Percentiles rank a stretch among this genome's conserved stretches.
These are phyloP conservation scores for Hypanus sabinus DNA, from an alignment of 2,113 vertebrate species.

Conservation along the genomic window DNA sequence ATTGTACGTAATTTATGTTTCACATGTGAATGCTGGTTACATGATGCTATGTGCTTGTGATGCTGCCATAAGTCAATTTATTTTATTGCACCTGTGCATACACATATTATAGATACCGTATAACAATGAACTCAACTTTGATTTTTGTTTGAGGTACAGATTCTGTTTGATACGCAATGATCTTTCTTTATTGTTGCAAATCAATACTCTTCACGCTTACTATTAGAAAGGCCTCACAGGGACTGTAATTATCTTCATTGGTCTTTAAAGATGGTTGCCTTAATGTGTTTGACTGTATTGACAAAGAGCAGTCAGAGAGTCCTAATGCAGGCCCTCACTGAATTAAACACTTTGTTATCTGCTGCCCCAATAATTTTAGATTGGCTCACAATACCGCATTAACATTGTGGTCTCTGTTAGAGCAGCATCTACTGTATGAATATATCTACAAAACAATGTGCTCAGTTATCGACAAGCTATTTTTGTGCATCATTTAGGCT, in stretches of 20 bases:
- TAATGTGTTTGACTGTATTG: too few relatives aligned
- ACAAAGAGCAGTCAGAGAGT: not conserved
- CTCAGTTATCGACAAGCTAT: not conserved
- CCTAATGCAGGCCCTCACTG: not conserved
- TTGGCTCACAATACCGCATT: not conserved
- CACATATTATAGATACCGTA: too few relatives aligned
- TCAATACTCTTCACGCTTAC: not conserved
- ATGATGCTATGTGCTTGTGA: too few relatives aligned
- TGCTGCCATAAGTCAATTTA: too few relatives aligned
- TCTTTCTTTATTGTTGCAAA: not conserved
- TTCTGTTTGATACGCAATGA: not conserved
- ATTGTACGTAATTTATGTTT: too few relatives aligned
- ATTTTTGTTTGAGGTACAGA: not conserved
- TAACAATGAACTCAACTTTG: too few relatives aligned
- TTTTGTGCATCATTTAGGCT: not conserved
- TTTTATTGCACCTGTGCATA: too few relatives aligned
- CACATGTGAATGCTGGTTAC: too few relatives aligned
- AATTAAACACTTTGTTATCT: not conserved
- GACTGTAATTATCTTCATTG: too few relatives aligned
- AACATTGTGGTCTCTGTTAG: not conserved
- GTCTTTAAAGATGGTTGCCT: too few relatives aligned
- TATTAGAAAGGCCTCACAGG: not conserved
- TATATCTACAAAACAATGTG: not conserved
- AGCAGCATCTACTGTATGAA: not conserved
- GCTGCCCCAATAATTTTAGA: not conserved